Evolutionary conservation across 1,140 invertebrate genomes (phyloP), one percentile per base, ranked within the genome.

Genomic region (Hyphantria cunea): DNA sequence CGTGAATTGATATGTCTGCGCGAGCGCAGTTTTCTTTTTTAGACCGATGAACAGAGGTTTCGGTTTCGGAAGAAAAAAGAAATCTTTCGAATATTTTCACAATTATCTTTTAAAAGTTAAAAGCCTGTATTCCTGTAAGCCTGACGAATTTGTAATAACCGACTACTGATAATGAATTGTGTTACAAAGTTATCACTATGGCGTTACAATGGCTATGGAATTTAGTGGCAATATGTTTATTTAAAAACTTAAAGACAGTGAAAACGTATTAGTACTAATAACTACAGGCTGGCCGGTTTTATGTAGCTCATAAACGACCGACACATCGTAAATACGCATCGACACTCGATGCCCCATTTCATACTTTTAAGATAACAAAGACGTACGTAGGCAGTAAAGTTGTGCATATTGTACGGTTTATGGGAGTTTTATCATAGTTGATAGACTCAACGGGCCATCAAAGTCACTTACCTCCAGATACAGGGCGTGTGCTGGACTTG

Each of bases 1-100:
- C 65, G 64, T 61, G 78, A 80, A 80, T 76, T 74, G 71, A 66
- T n/a, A n/a, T 49, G 37, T 37, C 14, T 41, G 56, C 45, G 37
- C 34, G 34, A n/a, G 56, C 45, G 56, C 47, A 50, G 34, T 13
- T 58, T 58, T 50, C n/a, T n/a, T n/a, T n/a, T n/a, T n/a, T n/a
- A n/a, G n/a, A n/a, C n/a, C n/a, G n/a, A n/a, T n/a, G n/a, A n/a
- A n/a, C n/a, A n/a, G n/a, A n/a, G n/a, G n/a, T n/a, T n/a, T n/a
- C n/a, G n/a, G n/a, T n/a, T n/a, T n/a, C n/a, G n/a, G n/a, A n/a
- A n/a, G n/a, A n/a, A n/a, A n/a, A n/a, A n/a, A n/a, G n/a, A n/a
- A n/a, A n/a, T n/a, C n/a, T n/a, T n/a, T n/a, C n/a, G n/a, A n/a
- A n/a, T n/a, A n/a, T n/a, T n/a, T n/a, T n/a, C n/a, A n/a, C n/a